phyloP scores from a whole-genome alignment of 2,113 vertebrate species.

The Tichodroma muraria region DNA sequence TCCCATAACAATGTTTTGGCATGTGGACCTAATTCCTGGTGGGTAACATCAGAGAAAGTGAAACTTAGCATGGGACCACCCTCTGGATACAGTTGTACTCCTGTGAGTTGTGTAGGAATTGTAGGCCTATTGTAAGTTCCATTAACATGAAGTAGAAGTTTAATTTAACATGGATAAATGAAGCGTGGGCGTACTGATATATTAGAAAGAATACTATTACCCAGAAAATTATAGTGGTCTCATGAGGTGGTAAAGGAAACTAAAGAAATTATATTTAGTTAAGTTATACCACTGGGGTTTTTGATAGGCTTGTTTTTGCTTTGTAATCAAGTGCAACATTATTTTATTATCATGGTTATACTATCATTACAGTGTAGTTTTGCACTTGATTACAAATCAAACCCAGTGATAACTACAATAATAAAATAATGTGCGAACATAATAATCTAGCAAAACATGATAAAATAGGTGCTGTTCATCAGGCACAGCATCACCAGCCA shows the following conservation, averaged over 20 bases:
- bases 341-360: constrained; percentile 13
- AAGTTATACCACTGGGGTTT: neutral
- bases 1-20: neutral
- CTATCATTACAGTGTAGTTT: constrained; percentile 1
- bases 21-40: neutral
- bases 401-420: neutral
- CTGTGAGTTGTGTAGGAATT: neutral
- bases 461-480: neutral
- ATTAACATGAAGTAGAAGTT: constrained; percentile 6
- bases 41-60: neutral
- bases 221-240: constrained; percentile 44
- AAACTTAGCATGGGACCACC: neutral
- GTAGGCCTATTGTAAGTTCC: neutral
- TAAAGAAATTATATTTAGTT: constrained; percentile 25
- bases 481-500: neutral
- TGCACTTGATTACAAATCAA: constrained; percentile 37
- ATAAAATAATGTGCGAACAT: neutral
- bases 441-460: neutral
- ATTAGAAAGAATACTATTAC: constrained; percentile 11
- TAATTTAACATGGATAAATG: constrained; percentile 33
- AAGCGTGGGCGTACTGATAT: neutral
- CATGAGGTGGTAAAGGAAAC: constrained; percentile 12
- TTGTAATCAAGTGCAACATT: constrained; percentile 22
- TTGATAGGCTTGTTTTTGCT: constrained; percentile 36
- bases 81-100: neutral